These are phyloP conservation scores for Acrobasis consociella DNA, from an alignment of 2,888 invertebrate genomes.

Conservation along the genomic window DNA sequence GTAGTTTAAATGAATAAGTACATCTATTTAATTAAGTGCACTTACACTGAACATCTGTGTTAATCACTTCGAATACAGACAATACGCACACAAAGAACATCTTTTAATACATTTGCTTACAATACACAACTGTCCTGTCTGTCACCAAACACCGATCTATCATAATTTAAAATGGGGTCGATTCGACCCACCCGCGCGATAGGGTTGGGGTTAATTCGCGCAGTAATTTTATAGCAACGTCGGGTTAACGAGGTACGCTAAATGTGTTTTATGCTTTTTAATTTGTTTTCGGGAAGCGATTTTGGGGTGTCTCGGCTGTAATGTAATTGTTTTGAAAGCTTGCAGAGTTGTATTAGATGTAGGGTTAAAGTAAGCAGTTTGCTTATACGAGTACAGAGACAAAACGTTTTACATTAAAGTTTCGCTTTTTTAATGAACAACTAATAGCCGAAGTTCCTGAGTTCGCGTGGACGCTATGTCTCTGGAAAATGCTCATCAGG, in stretches of 20 bases:
- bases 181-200: slow-evolving; percentile 50
- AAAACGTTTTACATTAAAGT: no score
- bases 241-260: slow-evolving; percentile 68
- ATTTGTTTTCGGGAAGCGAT: slow-evolving; percentile 65
- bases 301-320: slow-evolving; percentile 30
- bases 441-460: no score
- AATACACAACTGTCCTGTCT: slow-evolving; percentile 20
- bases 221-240: slow-evolving; percentile 68
- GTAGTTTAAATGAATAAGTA: neutral
- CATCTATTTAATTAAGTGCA: neutral
- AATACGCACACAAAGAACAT: slow-evolving; percentile 24
- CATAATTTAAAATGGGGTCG: slow-evolving; percentile 57
- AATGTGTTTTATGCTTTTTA: slow-evolving; percentile 76
- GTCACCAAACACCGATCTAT: slow-evolving; percentile 51
- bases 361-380: neutral
- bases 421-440: no score
- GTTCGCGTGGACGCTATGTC: no score
- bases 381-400: neutral
- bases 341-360: neutral
- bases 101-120: slow-evolving; percentile 13
- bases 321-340: slow-evolving; percentile 13
- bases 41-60: slow-evolving; percentile 5
- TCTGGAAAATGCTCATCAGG: no score
- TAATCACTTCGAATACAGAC: slow-evolving; percentile 2
- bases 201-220: slow-evolving; percentile 55